These are phyloP conservation scores for Nomada ferruginata DNA, from an alignment of 2,888 invertebrate genomes.

Conservation along the genomic window DNA sequence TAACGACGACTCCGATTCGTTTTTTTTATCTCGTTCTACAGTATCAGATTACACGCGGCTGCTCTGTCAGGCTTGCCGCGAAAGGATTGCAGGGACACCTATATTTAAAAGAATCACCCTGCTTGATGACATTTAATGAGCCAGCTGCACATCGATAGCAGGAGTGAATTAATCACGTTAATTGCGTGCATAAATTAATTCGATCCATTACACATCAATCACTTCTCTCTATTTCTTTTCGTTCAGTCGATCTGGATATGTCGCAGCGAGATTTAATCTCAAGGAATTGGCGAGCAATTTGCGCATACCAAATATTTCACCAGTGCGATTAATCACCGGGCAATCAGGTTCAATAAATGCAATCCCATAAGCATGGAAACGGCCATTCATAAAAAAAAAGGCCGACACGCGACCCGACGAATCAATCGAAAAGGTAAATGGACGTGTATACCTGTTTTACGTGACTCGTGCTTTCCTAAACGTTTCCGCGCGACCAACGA, in stretches of 20 bases:
- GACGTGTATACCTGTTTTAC: background rate
- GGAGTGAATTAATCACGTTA: too few relatives aligned
- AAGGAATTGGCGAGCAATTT: too few relatives aligned
- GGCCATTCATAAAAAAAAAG: background rate
- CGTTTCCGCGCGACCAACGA: conserved; percentile 33
- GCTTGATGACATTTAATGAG: too few relatives aligned
- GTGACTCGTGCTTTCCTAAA: conserved; percentile 38
- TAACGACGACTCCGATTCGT: conserved; percentile 11
- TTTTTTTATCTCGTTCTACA: conserved; percentile 41
- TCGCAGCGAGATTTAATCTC: too few relatives aligned
- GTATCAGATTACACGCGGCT: conserved; percentile 24
- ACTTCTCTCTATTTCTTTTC: too few relatives aligned
- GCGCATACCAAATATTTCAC: too few relatives aligned
- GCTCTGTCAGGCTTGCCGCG: background rate
- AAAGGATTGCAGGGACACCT: background rate
- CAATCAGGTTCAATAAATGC: background rate
- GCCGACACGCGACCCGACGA: background rate
- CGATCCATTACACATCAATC: too few relatives aligned
- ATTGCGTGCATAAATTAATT: too few relatives aligned
- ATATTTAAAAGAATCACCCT: too few relatives aligned
- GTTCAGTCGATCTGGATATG: too few relatives aligned
- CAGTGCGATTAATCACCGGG: too few relatives aligned
- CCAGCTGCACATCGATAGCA: too few relatives aligned
- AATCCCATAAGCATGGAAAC: background rate
- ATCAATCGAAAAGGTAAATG: conserved; percentile 1